Evolutionary conservation across 2,113 vertebrate genomes (phyloP).

Genomic region (Eulemur macaco): DNA sequence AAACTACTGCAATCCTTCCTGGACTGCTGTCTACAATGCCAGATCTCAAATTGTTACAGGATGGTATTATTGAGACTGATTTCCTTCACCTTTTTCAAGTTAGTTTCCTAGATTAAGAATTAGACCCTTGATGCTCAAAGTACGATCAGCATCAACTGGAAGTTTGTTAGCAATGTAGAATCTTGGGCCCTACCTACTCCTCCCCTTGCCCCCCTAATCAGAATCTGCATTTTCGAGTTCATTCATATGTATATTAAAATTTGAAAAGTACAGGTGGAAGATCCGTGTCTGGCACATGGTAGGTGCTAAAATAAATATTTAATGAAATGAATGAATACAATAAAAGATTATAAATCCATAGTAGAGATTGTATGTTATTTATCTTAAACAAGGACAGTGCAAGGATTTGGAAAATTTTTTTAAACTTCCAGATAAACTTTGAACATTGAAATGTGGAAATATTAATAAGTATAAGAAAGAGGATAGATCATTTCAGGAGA

Average conservation of each 20-base stretch:
- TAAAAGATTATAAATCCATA: background rate
- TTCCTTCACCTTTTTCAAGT: background rate
- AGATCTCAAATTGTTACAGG: background rate
- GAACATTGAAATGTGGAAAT: background rate
- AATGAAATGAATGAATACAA: background rate
- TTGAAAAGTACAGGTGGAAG: background rate
- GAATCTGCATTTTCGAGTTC: background rate
- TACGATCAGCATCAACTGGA: background rate
- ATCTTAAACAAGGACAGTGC: background rate
- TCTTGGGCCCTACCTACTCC: background rate
- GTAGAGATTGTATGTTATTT: background rate
- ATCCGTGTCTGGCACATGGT: background rate
- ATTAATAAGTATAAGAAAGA: background rate
- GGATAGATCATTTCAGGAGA: background rate
- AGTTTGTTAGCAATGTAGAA: background rate
- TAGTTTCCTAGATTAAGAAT: background rate
- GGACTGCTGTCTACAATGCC: background rate
- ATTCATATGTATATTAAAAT: background rate
- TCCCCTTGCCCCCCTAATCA: background rate
- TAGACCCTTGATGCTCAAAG: background rate
- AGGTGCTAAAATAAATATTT: background rate
- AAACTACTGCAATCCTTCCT: background rate
- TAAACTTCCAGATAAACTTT: background rate
- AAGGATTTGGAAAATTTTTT: background rate
- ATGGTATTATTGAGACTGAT: background rate